These are phyloP conservation scores for Chesias legatella DNA, from an alignment of 2,888 invertebrate species.

Conservation along the genomic window DNA sequence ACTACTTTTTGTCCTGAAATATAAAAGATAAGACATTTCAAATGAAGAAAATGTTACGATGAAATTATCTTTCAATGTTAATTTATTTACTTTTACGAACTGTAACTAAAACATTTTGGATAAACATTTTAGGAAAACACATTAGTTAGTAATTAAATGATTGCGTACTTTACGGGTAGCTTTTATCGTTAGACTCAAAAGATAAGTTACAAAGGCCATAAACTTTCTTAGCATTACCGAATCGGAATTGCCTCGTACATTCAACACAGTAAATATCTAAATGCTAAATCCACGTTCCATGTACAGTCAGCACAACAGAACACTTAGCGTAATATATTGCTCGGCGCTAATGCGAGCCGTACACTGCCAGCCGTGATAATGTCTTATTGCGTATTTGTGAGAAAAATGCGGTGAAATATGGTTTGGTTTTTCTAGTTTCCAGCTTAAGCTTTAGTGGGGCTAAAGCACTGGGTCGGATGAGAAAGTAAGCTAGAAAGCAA, in stretches of 20 bases:
- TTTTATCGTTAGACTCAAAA: too few species aligned
- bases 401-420: constrained; percentile 21
- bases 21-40: too few species aligned
- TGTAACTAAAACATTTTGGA: too few species aligned
- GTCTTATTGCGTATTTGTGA: constrained; percentile 26
- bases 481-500: too few species aligned
- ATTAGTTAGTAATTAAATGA: too few species aligned
- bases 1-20: too few species aligned
- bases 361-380: constrained; percentile 38
- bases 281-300: constrained; percentile 26
- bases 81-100: too few species aligned
- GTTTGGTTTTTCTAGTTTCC: constrained; percentile 6
- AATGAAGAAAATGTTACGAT: too few species aligned
- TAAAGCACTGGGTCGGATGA: too few species aligned
- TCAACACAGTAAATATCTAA: constrained; percentile 13
- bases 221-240: constrained; percentile 22
- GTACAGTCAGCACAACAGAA: constrained; percentile 46
- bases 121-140: too few species aligned
- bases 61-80: too few species aligned
- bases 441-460: constrained; percentile 2
- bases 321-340: constrained; percentile 60
- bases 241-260: constrained; percentile 25
- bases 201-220: constrained; percentile 7
- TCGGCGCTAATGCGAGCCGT: constrained; percentile 48
- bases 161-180: too few species aligned